These are phyloP conservation scores for Apis cerana DNA, from an alignment of 1,140 invertebrate species.

Conservation along the genomic window DNA sequence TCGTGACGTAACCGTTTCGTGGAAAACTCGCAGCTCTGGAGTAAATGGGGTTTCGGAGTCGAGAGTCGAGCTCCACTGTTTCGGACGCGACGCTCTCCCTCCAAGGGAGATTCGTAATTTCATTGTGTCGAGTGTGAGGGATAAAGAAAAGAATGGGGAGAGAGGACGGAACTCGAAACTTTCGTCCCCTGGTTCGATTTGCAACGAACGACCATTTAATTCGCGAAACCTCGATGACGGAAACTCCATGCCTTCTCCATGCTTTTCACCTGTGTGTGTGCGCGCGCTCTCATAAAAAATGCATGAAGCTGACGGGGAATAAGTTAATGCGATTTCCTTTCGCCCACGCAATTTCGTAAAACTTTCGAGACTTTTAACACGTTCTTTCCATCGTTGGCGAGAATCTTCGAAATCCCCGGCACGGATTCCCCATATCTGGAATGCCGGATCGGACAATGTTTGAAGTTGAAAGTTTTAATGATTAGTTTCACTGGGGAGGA, in stretches of 20 bases:
- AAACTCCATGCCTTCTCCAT: no score
- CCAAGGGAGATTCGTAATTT: slow-evolving; percentile 5
- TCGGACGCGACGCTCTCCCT: slow-evolving; percentile 10
- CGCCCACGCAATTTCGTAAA: slow-evolving; percentile 13
- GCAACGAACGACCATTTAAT: no score
- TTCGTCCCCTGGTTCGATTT: neutral
- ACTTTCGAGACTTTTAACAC: slow-evolving; percentile 28
- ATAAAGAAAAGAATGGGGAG: neutral
- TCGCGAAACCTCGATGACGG: no score
- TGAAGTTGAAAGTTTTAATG: slow-evolving; percentile 39
- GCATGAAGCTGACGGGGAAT: slow-evolving; percentile 7
- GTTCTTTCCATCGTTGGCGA: neutral
- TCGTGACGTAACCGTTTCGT: slow-evolving; percentile 9
- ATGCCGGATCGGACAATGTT: slow-evolving; percentile 21
- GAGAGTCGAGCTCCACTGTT: slow-evolving; percentile 21
- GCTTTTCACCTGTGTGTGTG: no score
- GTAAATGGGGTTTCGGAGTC: slow-evolving; percentile 10
- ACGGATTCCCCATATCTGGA: slow-evolving; percentile 13
- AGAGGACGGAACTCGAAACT: neutral
- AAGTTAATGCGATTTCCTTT: slow-evolving; percentile 19
- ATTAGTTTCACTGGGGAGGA: slow-evolving; percentile 11
- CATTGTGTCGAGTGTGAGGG: neutral
- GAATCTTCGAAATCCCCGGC: slow-evolving; percentile 7
- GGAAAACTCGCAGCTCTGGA: slow-evolving; percentile 9
- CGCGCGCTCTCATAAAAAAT: slow-evolving; percentile 4